phyloP scores from a whole-genome alignment of 2,113 vertebrate species.

The Phaethornis superciliosus region DNA sequence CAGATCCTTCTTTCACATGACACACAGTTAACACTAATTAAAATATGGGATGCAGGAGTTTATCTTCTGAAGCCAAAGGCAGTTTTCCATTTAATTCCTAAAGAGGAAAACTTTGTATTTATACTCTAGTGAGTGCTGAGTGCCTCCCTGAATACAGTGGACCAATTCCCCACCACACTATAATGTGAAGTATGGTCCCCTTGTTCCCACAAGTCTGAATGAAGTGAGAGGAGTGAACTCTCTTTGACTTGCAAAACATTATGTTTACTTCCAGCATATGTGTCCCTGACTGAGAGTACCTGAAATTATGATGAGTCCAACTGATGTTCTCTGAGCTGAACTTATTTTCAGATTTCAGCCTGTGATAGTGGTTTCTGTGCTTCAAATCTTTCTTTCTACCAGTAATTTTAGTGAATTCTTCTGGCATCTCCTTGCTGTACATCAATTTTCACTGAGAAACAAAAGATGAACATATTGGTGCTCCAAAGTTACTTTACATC shows the following conservation, averaged over 20 bases:
- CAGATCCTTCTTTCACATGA: background rate
- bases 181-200: fast-evolving
- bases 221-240: background rate
- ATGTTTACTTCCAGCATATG: background rate
- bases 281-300: background rate
- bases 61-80: background rate
- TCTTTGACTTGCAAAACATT: background rate
- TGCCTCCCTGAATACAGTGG: background rate
- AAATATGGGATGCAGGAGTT: background rate
- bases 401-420: background rate
- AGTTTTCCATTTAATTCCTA: background rate
- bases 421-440: background rate
- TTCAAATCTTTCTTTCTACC: background rate
- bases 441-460: background rate
- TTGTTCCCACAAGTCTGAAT: background rate
- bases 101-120: background rate
- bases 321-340: background rate
- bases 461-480: background rate
- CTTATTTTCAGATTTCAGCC: background rate
- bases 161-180: background rate
- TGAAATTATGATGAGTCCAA: background rate
- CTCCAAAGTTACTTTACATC: background rate
- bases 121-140: background rate
- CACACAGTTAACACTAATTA: background rate
- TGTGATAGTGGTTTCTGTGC: background rate